These are phyloP conservation scores for Rapana venosa DNA, from an alignment of 2,888 invertebrate genomes.

Conservation along the genomic window DNA sequence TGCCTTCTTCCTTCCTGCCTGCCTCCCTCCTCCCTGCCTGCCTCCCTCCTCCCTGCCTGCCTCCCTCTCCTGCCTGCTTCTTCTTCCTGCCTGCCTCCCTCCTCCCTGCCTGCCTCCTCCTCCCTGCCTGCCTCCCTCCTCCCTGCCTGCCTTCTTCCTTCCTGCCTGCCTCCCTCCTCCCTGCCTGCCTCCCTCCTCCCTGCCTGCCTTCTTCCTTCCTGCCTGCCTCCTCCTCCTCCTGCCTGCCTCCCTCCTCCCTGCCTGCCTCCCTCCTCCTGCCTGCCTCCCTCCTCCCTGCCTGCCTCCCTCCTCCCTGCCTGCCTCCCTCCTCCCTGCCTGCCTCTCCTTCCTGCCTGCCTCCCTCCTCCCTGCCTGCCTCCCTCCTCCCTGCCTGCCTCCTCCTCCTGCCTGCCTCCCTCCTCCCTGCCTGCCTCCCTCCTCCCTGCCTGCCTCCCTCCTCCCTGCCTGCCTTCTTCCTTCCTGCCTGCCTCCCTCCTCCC, in stretches of 20 bases:
- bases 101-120: no score
- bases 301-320: not conserved
- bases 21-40: not conserved
- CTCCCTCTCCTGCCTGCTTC: not conserved
- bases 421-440: not conserved
- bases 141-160: not conserved
- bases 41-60: not conserved
- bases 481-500: no score
- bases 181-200: not conserved
- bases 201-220: not conserved
- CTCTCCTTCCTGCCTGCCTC: no score
- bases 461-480: not conserved
- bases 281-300: not conserved
- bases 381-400: not conserved
- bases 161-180: no score
- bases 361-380: not conserved
- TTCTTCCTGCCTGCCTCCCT: not conserved
- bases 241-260: no score
- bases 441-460: not conserved
- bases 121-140: no score
- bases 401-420: no score
- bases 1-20: not conserved
- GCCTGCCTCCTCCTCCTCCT: no score
- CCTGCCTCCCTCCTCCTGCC: not conserved
- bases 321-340: not conserved